phyloP scores from a whole-genome alignment of 2,797 vertebrate genomes.

The Otolemur crassicaudatus region DNA sequence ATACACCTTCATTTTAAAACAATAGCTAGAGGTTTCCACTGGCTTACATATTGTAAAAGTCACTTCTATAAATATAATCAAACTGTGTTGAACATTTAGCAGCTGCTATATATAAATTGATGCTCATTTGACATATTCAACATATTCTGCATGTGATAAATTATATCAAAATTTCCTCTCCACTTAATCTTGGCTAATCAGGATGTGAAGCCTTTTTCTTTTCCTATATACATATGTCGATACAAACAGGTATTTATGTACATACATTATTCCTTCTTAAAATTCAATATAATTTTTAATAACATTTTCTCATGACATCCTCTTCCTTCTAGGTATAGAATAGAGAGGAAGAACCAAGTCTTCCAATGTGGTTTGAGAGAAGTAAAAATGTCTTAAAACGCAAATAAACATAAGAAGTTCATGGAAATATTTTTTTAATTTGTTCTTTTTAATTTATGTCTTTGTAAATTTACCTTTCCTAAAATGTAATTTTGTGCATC shows the following conservation, averaged over 20 bases:
- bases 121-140: neutral
- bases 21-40: neutral
- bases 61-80: neutral
- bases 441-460: neutral
- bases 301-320: neutral
- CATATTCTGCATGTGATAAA: neutral
- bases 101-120: neutral
- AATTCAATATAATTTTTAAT: neutral
- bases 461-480: slow-evolving; percentile 5
- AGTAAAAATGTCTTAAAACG: neutral
- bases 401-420: neutral
- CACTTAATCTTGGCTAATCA: neutral
- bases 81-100: neutral
- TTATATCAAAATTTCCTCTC: neutral
- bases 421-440: neutral
- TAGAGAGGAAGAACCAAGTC: neutral
- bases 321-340: slow-evolving; percentile 2
- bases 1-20: slow-evolving; percentile 11
- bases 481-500: neutral
- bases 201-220: neutral
- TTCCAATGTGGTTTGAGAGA: neutral
- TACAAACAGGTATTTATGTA: neutral
- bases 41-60: neutral
- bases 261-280: neutral
- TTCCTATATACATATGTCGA: neutral